Percentiles rank a stretch among this genome's conserved stretches.
phyloP scores from a whole-genome alignment of 2,888 invertebrate species.

The Masnerella sp. region DNA sequence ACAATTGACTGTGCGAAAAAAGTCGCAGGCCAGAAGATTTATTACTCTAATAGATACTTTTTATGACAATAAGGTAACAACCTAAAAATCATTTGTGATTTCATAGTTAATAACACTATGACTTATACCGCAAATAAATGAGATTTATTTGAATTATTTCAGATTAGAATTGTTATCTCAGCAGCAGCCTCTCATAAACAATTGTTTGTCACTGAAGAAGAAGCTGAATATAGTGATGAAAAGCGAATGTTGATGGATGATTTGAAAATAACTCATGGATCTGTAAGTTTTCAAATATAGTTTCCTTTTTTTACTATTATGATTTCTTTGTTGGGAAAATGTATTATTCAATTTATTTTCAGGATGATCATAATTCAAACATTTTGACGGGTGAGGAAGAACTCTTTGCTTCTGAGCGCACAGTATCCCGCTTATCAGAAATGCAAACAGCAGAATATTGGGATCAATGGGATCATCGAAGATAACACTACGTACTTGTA shows the following conservation, averaged over 20 bases:
- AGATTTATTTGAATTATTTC: too few relatives aligned
- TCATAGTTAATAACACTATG: too few relatives aligned
- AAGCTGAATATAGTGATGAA: slow-evolving; percentile 84
- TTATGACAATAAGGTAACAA: slow-evolving; percentile 95
- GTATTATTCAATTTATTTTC: slow-evolving; percentile 42
- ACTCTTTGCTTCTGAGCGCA: slow-evolving; percentile 96
- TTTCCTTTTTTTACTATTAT: neutral
- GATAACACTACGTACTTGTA: slow-evolving; percentile 63
- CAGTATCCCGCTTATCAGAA: slow-evolving; percentile 94
- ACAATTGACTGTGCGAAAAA: slow-evolving; percentile 85
- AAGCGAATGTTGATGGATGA: slow-evolving; percentile 97
- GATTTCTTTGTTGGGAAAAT: neutral
- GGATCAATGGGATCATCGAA: slow-evolving; percentile 84
- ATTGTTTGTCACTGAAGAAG: slow-evolving; percentile 83
- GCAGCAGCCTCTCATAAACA: slow-evolving; percentile 87
- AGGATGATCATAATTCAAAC: slow-evolving; percentile 89
- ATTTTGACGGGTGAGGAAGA: slow-evolving; percentile 99
- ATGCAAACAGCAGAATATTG: slow-evolving; percentile 98
- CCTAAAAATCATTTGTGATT: too few relatives aligned
- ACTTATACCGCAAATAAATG: too few relatives aligned
- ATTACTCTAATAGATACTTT: slow-evolving; percentile 98
- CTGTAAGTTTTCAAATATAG: slow-evolving; percentile 79
- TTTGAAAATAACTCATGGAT: slow-evolving; percentile 88
- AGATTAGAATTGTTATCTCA: slow-evolving; percentile 89
- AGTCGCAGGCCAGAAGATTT: slow-evolving; percentile 95